A percentile compares a stretch with the other conserved stretches of the same genome.
These are phyloP conservation scores for Bombus terrestris DNA, from an alignment of 1,140 invertebrate genomes.

Conservation along the genomic window DNA sequence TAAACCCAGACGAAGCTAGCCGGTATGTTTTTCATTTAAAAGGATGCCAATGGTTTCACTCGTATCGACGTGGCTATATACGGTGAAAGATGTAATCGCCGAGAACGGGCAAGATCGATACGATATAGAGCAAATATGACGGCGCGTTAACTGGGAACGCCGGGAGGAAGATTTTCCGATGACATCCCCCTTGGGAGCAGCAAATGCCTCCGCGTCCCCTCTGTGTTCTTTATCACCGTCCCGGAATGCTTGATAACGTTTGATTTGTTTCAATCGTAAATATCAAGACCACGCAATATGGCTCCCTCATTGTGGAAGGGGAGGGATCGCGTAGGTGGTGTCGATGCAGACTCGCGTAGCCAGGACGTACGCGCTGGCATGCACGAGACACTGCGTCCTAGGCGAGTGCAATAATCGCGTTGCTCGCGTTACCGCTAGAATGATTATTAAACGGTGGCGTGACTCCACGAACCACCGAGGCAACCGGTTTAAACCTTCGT, in stretches of 20 bases:
- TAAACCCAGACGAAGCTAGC: not conserved
- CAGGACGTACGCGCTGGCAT: constrained; percentile 68
- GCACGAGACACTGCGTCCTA: constrained; percentile 61
- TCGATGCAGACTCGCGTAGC: constrained; percentile 50
- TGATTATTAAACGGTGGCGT: constrained; percentile 64
- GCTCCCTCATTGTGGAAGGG: constrained; percentile 7
- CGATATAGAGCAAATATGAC: constrained; percentile 59
- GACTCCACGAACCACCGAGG: not conserved
- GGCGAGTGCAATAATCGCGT: constrained; percentile 68
- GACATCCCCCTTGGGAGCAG: constrained; percentile 68
- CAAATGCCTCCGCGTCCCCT: constrained; percentile 78
- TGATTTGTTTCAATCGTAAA: constrained; percentile 84
- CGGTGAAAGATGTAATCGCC: constrained; percentile 46
- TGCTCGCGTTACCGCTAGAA: constrained; percentile 57
- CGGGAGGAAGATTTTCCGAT: constrained; percentile 61
- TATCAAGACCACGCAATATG: constrained; percentile 78
- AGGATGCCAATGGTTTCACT: constrained; percentile 32
- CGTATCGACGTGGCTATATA: constrained; percentile 30
- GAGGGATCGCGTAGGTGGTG: constrained; percentile 21
- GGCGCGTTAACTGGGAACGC: constrained; percentile 49
- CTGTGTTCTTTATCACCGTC: constrained; percentile 82
- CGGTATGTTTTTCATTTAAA: constrained; percentile 26
- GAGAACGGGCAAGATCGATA: constrained; percentile 48
- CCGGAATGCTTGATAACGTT: constrained; percentile 83
- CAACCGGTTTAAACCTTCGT: not conserved